phyloP scores from a whole-genome alignment of 2,113 vertebrate genomes.

The Piprites chloris region DNA sequence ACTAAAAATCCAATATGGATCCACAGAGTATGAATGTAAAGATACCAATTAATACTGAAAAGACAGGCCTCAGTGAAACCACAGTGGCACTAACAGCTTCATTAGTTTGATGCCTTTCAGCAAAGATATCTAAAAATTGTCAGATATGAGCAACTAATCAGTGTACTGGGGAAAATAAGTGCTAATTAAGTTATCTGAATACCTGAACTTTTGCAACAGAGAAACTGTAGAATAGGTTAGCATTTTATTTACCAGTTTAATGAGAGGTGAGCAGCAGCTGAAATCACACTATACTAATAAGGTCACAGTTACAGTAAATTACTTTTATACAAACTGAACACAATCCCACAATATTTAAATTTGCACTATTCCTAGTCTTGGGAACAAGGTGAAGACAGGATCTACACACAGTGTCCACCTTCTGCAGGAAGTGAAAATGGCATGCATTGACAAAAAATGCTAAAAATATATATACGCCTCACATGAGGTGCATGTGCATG shows the following conservation, averaged over 20 bases:
- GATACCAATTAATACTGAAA: neutral
- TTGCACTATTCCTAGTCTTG: neutral
- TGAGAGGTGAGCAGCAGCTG: constrained; percentile 53
- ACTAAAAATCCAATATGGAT: neutral
- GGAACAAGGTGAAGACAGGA: neutral
- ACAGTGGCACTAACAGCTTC: neutral
- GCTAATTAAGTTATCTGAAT: constrained; percentile 56
- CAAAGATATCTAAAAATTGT: constrained; percentile 9
- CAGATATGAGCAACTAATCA: neutral
- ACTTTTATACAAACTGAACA: constrained; percentile 26
- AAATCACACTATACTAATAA: constrained; percentile 52
- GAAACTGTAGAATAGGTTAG: constrained; percentile 54
- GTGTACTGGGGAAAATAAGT: constrained; percentile 7
- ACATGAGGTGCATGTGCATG: accelerated
- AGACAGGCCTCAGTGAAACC: neutral
- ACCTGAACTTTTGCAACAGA: constrained; percentile 54
- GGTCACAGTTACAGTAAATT: constrained; percentile 47
- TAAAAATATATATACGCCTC: neutral
- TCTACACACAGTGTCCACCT: neutral
- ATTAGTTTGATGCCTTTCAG: neutral
- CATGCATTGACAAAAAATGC: neutral
- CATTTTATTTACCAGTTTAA: constrained; percentile 65
- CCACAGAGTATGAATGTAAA: neutral
- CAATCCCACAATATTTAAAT: neutral
- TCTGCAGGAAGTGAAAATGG: neutral